A percentile compares a stretch with the other conserved stretches of the same genome.
Conservation (phyloP, 2,888 invertebrate species). For the Orthosia incerta region DNA sequence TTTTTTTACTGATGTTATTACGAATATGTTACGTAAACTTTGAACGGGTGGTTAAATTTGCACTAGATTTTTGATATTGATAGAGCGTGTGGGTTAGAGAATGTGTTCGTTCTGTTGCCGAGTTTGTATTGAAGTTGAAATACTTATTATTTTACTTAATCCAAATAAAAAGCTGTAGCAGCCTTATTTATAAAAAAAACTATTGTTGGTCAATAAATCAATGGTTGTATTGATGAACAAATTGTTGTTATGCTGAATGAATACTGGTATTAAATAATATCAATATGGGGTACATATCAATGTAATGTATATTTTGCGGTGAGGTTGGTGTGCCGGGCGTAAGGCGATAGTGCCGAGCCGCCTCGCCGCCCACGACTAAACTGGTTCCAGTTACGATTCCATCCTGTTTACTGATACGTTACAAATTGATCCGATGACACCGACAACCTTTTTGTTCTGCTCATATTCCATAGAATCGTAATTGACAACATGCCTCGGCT, state of each 20-base stretch:
- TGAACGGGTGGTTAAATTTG: conserved; percentile 68
- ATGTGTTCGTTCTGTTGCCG: neutral
- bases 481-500: conserved; percentile 34
- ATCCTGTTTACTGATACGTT: conserved; percentile 80
- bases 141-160: no score
- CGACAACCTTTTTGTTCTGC: conserved; percentile 71
- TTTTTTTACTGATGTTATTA: conserved; percentile 82
- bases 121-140: neutral
- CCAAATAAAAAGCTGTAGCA: no score
- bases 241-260: conserved; percentile 9
- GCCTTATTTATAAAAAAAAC: no score
- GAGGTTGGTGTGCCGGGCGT: conserved; percentile 67
- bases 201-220: neutral
- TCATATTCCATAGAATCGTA: conserved; percentile 54
- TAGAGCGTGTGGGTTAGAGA: neutral
- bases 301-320: conserved; percentile 83
- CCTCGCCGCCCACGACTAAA: conserved; percentile 78
- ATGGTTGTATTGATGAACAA: neutral
- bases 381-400: conserved; percentile 78
- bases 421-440: conserved; percentile 82
- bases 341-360: conserved; percentile 78
- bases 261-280: conserved; percentile 34
- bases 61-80: conserved; percentile 30
- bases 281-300: conserved; percentile 26
- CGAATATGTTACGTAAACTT: conserved; percentile 74